Base-by-base conservation (phyloP, 2,797 vertebrate species). In the Bradypodion ventrale region DNA sequence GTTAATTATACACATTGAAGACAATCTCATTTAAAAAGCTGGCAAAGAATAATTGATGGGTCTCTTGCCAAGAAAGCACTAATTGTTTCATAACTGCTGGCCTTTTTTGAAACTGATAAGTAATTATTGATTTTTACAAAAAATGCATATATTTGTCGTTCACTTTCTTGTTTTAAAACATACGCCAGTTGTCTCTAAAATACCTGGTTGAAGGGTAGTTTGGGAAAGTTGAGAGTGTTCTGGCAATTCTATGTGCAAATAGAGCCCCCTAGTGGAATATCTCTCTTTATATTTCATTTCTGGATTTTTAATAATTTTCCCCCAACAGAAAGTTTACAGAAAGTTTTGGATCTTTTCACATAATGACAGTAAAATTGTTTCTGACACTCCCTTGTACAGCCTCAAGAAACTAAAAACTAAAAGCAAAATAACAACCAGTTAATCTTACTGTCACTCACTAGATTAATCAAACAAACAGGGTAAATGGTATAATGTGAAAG, bases 191-290 rank as follows among this genome's bases (percentile, higher is more conserved):
- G 7, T 25, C 19, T 8, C 12, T 7, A 2, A 59, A 80, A 52
- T 69, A 40, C 21, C 44, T 21, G 16, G 7, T 19, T 16, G 1
- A 16, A 21, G 13, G 13, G 6, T 29, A 7, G 12, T 0, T 16
- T n/a, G 2, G 46, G 46, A 27, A 8, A n/a, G 29, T 21, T n/a
- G 75, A 13, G 75, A 3, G 0, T n/a, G 21, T 8, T n/a, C 10
- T 23, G 0, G 1, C 0, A 56, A 83, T 94, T 93, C 65, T 68
- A 40, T 1, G 90, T 87, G 95, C 75, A 86, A 77, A 84, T 92
- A 93, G 91, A 89, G 95, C 94, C 95, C 95, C 94, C 96, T 95
- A 73, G 94, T 93, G 96, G 95, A 93, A 77, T 7, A 5, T 6
- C 4, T 77, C 52, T 56, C 29, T 29, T 42, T 62, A 35, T 27